Conservation (phyloP, 2,113 vertebrate genomes). For the Podarcis cretensis region DNA sequence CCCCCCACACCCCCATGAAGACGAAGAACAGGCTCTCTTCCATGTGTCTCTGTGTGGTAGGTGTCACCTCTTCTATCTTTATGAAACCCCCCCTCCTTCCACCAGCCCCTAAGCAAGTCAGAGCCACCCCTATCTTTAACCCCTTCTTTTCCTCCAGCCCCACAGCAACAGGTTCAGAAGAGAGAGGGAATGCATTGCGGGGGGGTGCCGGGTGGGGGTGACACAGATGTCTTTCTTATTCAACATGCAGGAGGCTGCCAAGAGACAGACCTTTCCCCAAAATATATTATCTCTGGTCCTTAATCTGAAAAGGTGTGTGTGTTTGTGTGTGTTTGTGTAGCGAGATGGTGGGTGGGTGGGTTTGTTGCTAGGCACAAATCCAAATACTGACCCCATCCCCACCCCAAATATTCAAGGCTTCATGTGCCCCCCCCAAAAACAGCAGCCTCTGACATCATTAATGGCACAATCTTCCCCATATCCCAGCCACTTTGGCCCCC, state of each 20-base stretch:
- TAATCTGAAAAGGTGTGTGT: not conserved
- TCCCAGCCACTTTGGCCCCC: not conserved
- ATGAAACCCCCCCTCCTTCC: not conserved
- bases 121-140: not conserved
- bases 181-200: not conserved
- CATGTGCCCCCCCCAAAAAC: not conserved
- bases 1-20: constrained; percentile 12
- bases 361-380: not conserved
- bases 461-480: not conserved
- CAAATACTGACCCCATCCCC: not conserved
- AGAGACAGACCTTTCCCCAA: not conserved
- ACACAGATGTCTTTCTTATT: not conserved
- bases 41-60: constrained; percentile 31
- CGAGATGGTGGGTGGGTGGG: too few species aligned
- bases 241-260: not conserved
- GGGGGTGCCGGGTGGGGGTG: not conserved
- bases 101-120: not conserved
- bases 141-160: not conserved
- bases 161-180: not conserved
- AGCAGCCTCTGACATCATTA: not conserved
- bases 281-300: not conserved
- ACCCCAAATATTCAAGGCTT: not conserved
- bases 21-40: constrained; percentile 18
- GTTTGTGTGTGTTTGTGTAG: not conserved
- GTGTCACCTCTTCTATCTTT: constrained; percentile 7